These are phyloP conservation scores for Lamproptera curius DNA, from an alignment of 2,888 invertebrate genomes.

Conservation along the genomic window DNA sequence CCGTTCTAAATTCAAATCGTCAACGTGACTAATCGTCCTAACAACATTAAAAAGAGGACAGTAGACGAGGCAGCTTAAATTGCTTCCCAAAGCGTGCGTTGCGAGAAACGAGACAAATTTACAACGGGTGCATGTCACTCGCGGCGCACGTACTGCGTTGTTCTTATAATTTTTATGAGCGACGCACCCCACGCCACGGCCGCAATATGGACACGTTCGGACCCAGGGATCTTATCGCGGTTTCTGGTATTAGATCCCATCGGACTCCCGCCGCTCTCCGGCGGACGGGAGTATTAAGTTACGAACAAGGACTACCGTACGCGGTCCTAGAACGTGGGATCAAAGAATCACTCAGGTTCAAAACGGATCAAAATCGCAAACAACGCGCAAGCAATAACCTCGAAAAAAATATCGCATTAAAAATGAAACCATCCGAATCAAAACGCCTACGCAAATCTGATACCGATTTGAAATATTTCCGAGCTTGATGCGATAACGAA, in stretches of 20 bases:
- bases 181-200: constrained; percentile 49
- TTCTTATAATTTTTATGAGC: constrained; percentile 58
- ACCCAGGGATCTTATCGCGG: constrained; percentile 34
- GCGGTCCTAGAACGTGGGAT: background rate
- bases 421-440: constrained; percentile 5
- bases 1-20: no score
- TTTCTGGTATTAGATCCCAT: constrained; percentile 37
- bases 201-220: constrained; percentile 49
- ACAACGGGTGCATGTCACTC: constrained; percentile 34
- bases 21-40: no score
- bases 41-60: no score
- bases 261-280: constrained; percentile 33
- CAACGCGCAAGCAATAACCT: background rate
- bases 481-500: background rate
- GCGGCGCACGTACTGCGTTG: constrained; percentile 40
- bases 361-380: background rate
- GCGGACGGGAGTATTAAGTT: constrained; percentile 22
- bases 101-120: constrained; percentile 62
- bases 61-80: background rate
- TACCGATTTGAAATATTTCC: constrained; percentile 12
- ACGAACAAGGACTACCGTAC: constrained; percentile 2
- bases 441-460: constrained; percentile 10
- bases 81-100: constrained; percentile 31
- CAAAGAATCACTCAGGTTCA: background rate
- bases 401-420: constrained; percentile 1